Evolutionary conservation across 2,113 vertebrate species (phyloP).

Genomic region (Arothron firmamentum): DNA sequence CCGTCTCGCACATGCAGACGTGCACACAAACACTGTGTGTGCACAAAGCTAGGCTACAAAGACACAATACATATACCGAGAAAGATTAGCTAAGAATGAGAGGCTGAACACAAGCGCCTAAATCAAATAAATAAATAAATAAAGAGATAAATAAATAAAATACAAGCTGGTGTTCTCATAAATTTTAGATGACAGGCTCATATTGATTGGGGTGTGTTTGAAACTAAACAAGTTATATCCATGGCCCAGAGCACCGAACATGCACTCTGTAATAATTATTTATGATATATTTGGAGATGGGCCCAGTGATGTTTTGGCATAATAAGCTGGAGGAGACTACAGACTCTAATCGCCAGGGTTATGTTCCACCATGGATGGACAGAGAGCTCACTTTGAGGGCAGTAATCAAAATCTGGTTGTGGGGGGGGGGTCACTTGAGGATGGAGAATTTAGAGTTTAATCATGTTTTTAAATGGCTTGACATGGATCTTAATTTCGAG

Average conservation of each 20-base stretch:
- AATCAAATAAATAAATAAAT: conserved; percentile 55
- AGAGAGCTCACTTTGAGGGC: conserved; percentile 25
- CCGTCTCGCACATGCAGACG: conserved; percentile 2
- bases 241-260: conserved; percentile 71
- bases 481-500: conserved; percentile 13
- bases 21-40: conserved; percentile 9
- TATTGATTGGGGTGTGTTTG: conserved; percentile 76
- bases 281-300: conserved; percentile 73
- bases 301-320: conserved; percentile 62
- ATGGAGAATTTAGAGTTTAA: neutral
- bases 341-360: conserved; percentile 58
- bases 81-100: conserved; percentile 47
- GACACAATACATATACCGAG: conserved; percentile 18
- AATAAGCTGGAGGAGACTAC: conserved; percentile 53
- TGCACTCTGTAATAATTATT: conserved; percentile 72
- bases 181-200: conserved; percentile 75
- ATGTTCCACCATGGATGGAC: conserved; percentile 35
- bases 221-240: conserved; percentile 80
- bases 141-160: conserved; percentile 67
- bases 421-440: too few relatives aligned
- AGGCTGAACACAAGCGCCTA: conserved; percentile 22
- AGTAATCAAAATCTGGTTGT: conserved; percentile 24
- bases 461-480: conserved; percentile 19
- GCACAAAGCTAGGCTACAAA: conserved; percentile 4
- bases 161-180: conserved; percentile 73